These are phyloP conservation scores for Heliconius melpomene DNA, from an alignment of 1,140 invertebrate genomes.

Conservation along the genomic window DNA sequence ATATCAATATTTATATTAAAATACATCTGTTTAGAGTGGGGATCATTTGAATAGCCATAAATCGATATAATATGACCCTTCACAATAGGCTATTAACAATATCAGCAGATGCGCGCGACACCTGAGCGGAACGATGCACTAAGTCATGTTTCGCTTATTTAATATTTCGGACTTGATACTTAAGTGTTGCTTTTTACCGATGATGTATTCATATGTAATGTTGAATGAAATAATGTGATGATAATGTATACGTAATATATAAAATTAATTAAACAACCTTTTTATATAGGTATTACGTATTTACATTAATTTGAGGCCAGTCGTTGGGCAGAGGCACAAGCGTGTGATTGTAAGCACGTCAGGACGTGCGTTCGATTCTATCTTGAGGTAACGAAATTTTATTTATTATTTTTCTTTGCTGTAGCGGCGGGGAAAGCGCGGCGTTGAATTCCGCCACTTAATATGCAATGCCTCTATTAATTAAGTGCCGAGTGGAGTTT, in stretches of 20 bases:
- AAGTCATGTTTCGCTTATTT: conserved; percentile 15
- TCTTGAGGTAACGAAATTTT: too few species aligned
- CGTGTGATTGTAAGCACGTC: too few species aligned
- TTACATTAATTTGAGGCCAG: too few species aligned
- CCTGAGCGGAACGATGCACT: conserved; percentile 35
- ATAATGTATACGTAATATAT: neutral
- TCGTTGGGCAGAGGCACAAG: too few species aligned
- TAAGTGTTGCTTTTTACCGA: neutral
- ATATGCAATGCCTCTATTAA: too few species aligned
- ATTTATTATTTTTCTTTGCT: too few species aligned
- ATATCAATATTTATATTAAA: conserved; percentile 25
- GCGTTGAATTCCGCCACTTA: too few species aligned
- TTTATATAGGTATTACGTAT: too few species aligned
- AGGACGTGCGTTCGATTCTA: too few species aligned
- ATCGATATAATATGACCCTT: conserved; percentile 38
- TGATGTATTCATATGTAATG: neutral
- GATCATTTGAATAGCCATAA: conserved; percentile 35
- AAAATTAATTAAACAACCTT: too few species aligned
- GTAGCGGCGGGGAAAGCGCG: too few species aligned
- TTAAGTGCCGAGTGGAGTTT: too few species aligned
- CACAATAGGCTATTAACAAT: conserved; percentile 34
- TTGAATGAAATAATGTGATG: neutral
- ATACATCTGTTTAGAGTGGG: conserved; percentile 35
- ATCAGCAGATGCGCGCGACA: conserved; percentile 39
- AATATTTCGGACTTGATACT: conserved; percentile 9